Conservation (phyloP, 2,113 vertebrate genomes). For the Pachycephala philippinensis region DNA sequence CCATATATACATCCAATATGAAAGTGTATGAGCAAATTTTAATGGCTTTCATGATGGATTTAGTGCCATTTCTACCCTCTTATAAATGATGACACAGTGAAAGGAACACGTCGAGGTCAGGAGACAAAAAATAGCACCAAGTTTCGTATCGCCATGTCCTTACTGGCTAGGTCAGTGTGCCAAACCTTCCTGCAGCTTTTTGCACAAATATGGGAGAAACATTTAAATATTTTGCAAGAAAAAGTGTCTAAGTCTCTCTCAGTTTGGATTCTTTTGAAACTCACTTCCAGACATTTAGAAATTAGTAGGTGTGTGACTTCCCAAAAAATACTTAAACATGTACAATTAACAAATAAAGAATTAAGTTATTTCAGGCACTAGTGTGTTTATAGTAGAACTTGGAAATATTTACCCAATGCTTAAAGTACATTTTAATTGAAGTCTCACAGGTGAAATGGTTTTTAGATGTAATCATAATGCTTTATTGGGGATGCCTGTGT, state of each 20-base stretch:
- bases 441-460: background rate
- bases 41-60: background rate
- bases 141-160: background rate
- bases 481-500: background rate
- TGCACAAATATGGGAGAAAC: background rate
- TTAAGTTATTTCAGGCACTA: background rate
- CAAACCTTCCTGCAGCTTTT: background rate
- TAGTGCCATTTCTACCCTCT: background rate
- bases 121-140: background rate
- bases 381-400: background rate
- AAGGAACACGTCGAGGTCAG: background rate
- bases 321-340: background rate
- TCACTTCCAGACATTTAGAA: background rate
- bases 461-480: background rate
- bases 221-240: background rate
- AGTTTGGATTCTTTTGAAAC: background rate
- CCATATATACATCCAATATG: background rate
- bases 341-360: background rate
- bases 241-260: background rate
- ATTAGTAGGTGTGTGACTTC: background rate
- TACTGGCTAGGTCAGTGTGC: background rate
- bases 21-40: background rate
- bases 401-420: background rate
- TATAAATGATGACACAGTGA: background rate
- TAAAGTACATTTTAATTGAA: background rate